A percentile compares a stretch with the other conserved stretches of the same genome.
These are phyloP conservation scores for Epinephelus lanceolatus DNA, from an alignment of 2,113 vertebrate species.

Conservation along the genomic window DNA sequence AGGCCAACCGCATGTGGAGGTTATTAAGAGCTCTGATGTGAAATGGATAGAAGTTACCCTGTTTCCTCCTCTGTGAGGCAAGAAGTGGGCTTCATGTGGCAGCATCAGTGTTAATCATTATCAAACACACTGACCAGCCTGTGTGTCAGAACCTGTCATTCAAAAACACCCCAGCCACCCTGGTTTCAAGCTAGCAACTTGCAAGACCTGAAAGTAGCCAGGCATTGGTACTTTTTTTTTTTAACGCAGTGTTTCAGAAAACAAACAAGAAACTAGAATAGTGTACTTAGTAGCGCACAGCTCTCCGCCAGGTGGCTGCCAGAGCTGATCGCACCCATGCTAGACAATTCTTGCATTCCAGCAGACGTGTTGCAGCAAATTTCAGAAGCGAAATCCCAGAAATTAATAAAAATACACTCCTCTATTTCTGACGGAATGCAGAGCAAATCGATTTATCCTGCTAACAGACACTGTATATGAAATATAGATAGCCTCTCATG, in stretches of 20 bases:
- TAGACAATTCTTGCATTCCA: too few species aligned
- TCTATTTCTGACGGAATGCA: too few species aligned
- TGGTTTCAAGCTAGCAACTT: constrained; percentile 2
- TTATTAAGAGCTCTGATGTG: constrained; percentile 43
- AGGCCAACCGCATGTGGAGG: constrained; percentile 33
- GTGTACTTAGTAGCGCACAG: too few species aligned
- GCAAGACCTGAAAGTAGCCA: constrained; percentile 1
- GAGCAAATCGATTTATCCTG: too few species aligned
- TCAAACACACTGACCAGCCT: constrained; percentile 39
- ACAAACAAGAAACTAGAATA: neutral
- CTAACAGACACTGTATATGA: too few species aligned
- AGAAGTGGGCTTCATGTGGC: neutral
- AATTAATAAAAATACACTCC: too few species aligned
- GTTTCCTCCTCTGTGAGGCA: neutral
- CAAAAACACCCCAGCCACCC: neutral
- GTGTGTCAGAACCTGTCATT: constrained; percentile 17
- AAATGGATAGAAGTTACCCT: constrained; percentile 29
- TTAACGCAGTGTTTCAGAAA: neutral
- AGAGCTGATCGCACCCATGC: too few species aligned
- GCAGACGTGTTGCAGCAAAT: too few species aligned
- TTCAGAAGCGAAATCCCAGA: too few species aligned
- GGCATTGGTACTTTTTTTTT: neutral
- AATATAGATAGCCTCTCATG: too few species aligned
- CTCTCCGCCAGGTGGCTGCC: too few species aligned
- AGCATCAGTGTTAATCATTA: constrained; percentile 27